These are phyloP conservation scores for Coremacera marginata DNA, from an alignment of 2,888 invertebrate species.

Conservation along the genomic window DNA sequence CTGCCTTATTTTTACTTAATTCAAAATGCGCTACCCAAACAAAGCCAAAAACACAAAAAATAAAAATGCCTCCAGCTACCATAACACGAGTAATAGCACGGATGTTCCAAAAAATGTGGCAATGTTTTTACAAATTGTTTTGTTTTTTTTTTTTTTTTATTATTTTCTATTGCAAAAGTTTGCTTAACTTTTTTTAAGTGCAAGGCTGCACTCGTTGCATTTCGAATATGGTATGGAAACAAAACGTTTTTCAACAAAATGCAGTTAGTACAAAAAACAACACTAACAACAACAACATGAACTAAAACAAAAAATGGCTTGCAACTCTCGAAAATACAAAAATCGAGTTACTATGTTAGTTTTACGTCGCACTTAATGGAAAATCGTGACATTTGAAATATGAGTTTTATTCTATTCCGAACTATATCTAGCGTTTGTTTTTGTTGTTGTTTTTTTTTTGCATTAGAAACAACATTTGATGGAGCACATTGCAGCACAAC, in stretches of 20 bases:
- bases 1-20: not conserved
- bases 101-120: constrained; percentile 9
- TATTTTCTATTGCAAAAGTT: not conserved
- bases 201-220: constrained; percentile 16
- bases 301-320: constrained; percentile 5
- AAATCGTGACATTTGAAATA: constrained; percentile 37
- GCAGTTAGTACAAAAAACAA: not conserved
- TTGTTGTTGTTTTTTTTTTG: constrained; percentile 8
- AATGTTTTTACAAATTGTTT: not conserved
- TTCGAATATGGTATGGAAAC: constrained; percentile 1
- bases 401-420: constrained; percentile 14
- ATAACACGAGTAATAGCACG: not conserved
- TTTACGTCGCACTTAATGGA: constrained; percentile 36
- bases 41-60: not conserved
- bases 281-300: constrained; percentile 4
- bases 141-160: not conserved
- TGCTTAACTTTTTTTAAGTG: constrained; percentile 16
- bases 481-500: not conserved
- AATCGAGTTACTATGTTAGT: constrained; percentile 34
- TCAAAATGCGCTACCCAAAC: not conserved
- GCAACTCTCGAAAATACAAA: constrained; percentile 5
- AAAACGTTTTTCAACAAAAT: not conserved
- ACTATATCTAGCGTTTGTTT: not conserved
- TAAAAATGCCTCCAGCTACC: not conserved
- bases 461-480: not conserved